Percentiles rank a stretch among this genome's conserved stretches.
These are phyloP conservation scores for Stratiomys singularior DNA, from an alignment of 2,888 invertebrate species.

Conservation along the genomic window DNA sequence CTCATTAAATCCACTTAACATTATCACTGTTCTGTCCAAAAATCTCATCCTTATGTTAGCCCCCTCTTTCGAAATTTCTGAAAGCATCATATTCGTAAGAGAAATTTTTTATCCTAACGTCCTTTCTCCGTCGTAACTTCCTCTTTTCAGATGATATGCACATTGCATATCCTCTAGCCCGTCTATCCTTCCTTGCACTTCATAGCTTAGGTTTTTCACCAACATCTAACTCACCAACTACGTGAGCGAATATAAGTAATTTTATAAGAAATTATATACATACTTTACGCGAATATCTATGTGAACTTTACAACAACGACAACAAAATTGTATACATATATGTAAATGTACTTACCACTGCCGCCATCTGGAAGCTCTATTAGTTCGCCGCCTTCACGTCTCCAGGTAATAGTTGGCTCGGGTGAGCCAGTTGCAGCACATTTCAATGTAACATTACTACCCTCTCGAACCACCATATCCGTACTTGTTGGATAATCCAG, in stretches of 20 bases:
- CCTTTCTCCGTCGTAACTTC: background rate
- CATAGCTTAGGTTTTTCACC: background rate
- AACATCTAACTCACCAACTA: background rate
- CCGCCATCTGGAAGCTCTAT: slow-evolving; percentile 77
- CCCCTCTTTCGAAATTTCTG: no score
- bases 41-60: no score
- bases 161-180: background rate
- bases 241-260: background rate
- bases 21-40: no score
- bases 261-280: slow-evolving; percentile 16
- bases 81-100: no score
- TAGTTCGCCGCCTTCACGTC: slow-evolving; percentile 81
- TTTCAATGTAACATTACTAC: slow-evolving; percentile 84
- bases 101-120: background rate
- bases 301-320: background rate
- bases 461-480: slow-evolving; percentile 88
- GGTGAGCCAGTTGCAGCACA: slow-evolving; percentile 92
- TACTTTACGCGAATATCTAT: background rate
- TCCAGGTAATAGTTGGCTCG: slow-evolving; percentile 87
- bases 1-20: no score
- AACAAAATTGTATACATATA: background rate
- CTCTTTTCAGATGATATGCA: background rate
- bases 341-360: slow-evolving; percentile 70
- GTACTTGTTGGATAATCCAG: slow-evolving; percentile 85
- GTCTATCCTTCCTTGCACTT: background rate